These are phyloP conservation scores for Pammene fasciana DNA, from an alignment of 2,888 invertebrate genomes.

Conservation along the genomic window DNA sequence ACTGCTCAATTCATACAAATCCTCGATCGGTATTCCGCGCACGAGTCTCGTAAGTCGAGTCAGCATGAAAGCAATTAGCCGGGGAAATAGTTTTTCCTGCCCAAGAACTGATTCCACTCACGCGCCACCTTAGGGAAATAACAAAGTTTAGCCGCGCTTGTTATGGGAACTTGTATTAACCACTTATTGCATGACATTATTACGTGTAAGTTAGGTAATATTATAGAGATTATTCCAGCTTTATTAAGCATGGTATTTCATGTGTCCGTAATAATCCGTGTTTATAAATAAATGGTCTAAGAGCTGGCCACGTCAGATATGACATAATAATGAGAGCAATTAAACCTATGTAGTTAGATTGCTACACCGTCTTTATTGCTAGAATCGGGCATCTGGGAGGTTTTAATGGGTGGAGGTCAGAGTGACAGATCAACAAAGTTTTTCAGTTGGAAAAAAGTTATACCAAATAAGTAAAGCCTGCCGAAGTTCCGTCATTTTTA, in stretches of 20 bases:
- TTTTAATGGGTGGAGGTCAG: no score
- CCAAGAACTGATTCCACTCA: conserved; percentile 51
- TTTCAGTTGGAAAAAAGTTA: no score
- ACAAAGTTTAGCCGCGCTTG: conserved; percentile 47
- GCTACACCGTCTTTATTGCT: no score
- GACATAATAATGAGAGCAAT: no score
- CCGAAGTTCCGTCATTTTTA: no score
- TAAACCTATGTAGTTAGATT: no score
- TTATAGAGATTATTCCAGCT: neutral
- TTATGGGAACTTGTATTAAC: conserved; percentile 48
- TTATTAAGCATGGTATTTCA: neutral
- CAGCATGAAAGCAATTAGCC: conserved; percentile 55
- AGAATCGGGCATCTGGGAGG: no score
- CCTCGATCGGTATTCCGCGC: conserved; percentile 43
- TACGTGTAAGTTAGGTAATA: conserved; percentile 8
- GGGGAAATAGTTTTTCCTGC: conserved; percentile 55
- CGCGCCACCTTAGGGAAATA: conserved; percentile 48
- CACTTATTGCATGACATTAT: conserved; percentile 41
- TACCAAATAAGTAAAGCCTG: no score
- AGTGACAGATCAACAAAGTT: no score
- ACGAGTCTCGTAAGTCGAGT: conserved; percentile 43
- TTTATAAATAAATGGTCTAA: no score
- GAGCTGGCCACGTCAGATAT: no score
- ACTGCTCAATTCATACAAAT: conserved; percentile 28
- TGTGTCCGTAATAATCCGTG: no score